Percentiles rank a stretch among this genome's conserved stretches.
Evolutionary conservation across 1,140 invertebrate genomes (phyloP).

Genomic region (Muscidifurax raptorellus): DNA sequence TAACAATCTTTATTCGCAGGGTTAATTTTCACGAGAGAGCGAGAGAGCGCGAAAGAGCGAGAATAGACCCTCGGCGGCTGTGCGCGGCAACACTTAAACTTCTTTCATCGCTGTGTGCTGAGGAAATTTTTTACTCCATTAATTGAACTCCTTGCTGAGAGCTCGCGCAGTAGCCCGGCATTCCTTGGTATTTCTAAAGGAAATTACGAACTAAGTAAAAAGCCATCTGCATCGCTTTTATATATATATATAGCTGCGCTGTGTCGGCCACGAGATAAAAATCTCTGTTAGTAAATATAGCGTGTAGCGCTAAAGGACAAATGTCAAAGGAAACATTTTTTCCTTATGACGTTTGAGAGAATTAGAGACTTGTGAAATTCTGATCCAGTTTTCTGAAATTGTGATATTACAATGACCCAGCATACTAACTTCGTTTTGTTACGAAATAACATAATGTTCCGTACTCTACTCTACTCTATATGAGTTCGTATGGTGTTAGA

Average conservation of each 20-base stretch:
- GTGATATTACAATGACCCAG: no score
- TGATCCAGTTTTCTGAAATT: neutral
- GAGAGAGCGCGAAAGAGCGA: neutral
- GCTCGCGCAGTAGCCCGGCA: constrained; percentile 23
- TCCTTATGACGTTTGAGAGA: neutral
- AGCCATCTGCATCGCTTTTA: constrained; percentile 47
- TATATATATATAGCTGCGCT: neutral
- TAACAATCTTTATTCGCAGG: constrained; percentile 23
- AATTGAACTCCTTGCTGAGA: constrained; percentile 37
- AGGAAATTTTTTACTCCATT: constrained; percentile 48
- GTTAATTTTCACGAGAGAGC: constrained; percentile 27
- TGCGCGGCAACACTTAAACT: constrained; percentile 34
- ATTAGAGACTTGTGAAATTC: neutral
- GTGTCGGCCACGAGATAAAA: constrained; percentile 46
- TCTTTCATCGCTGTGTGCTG: constrained; percentile 34
- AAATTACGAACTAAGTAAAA: constrained; percentile 50
- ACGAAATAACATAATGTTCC: no score
- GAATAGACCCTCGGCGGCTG: constrained; percentile 30
- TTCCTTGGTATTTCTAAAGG: constrained; percentile 50
- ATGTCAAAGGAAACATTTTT: constrained; percentile 41
- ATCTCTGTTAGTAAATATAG: constrained; percentile 32
- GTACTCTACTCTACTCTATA: no score
- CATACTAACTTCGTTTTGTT: no score
- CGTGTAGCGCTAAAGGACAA: constrained; percentile 18
- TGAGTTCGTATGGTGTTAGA: no score